A percentile compares a stretch with the other conserved stretches of the same genome.
Evolutionary conservation across 2,888 invertebrate genomes (phyloP).

Genomic region (Peribatodes rhomboidaria): DNA sequence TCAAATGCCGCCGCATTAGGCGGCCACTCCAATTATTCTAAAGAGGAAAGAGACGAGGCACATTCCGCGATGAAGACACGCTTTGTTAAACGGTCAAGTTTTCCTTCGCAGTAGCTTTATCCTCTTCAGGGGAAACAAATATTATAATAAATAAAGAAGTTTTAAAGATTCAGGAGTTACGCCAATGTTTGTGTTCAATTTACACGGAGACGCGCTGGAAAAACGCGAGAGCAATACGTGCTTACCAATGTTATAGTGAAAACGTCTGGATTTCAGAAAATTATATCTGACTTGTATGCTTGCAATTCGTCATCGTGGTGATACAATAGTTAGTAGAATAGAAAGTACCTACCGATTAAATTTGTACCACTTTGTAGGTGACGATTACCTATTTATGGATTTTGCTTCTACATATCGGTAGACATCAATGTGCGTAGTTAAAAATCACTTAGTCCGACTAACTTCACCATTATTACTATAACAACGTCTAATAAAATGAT

Average conservation of each 20-base stretch:
- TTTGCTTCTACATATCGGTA: background rate
- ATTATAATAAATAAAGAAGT: slow-evolving; percentile 17
- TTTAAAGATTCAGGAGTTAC: background rate
- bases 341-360: too few species aligned
- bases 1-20: slow-evolving; percentile 60
- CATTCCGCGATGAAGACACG: slow-evolving; percentile 58
- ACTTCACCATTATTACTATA: slow-evolving; percentile 1
- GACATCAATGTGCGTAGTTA: background rate
- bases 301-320: too few species aligned
- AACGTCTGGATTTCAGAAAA: too few species aligned
- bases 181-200: background rate
- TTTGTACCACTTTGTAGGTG: too few species aligned
- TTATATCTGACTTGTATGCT: too few species aligned
- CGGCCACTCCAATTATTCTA: slow-evolving; percentile 73
- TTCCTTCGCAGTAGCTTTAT: slow-evolving; percentile 26
- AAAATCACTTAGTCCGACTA: background rate
- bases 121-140: slow-evolving; percentile 15
- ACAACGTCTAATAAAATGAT: background rate
- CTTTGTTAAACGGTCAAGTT: slow-evolving; percentile 55
- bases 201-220: too few species aligned
- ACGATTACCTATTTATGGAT: too few species aligned
- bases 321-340: too few species aligned
- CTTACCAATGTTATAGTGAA: too few species aligned
- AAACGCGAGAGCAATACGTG: too few species aligned
- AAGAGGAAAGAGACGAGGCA: slow-evolving; percentile 61